Evolutionary conservation across 2,888 invertebrate genomes (phyloP).

Genomic region (Brachypterus glaber): DNA sequence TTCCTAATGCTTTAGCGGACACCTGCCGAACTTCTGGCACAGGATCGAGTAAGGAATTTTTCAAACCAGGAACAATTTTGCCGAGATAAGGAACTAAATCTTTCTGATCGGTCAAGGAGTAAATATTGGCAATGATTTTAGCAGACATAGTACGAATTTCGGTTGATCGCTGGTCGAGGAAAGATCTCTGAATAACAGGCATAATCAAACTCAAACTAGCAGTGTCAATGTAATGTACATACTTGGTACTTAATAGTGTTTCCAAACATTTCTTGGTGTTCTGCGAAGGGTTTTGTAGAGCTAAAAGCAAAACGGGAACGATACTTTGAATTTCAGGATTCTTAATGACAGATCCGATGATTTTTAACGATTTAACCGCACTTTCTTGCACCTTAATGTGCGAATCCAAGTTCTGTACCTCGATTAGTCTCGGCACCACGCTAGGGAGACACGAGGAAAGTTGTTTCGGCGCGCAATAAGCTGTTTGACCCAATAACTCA

Average conservation of each 20-base stretch:
- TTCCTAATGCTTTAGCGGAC: conserved; percentile 90
- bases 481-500: conserved; percentile 95
- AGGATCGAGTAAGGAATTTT: conserved; percentile 91
- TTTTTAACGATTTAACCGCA: conserved; percentile 89
- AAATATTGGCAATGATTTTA: conserved; percentile 99
- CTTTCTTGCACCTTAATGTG: conserved; percentile 92
- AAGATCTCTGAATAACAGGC: conserved; percentile 97
- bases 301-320: conserved; percentile 76
- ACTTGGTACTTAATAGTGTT: conserved; percentile 87
- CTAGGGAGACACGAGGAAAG: conserved; percentile 94
- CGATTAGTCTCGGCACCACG: conserved; percentile 95
- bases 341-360: conserved; percentile 94
- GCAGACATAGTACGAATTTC: conserved; percentile 99
- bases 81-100: conserved; percentile 94
- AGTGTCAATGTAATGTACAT: conserved; percentile 98
- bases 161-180: conserved; percentile 93
- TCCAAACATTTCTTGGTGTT: conserved; percentile 91
- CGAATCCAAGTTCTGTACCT: conserved; percentile 93
- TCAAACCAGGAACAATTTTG: conserved; percentile 92
- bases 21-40: conserved; percentile 96
- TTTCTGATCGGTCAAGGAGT: conserved; percentile 97
- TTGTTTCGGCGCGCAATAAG: conserved; percentile 98
- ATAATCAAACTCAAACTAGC: conserved; percentile 97
- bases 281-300: conserved; percentile 91
- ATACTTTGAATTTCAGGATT: conserved; percentile 97